Percentiles rank a stretch among this genome's conserved stretches.
Evolutionary conservation across 2,797 vertebrate genomes (phyloP).

Genomic region (Columba guinea): DNA sequence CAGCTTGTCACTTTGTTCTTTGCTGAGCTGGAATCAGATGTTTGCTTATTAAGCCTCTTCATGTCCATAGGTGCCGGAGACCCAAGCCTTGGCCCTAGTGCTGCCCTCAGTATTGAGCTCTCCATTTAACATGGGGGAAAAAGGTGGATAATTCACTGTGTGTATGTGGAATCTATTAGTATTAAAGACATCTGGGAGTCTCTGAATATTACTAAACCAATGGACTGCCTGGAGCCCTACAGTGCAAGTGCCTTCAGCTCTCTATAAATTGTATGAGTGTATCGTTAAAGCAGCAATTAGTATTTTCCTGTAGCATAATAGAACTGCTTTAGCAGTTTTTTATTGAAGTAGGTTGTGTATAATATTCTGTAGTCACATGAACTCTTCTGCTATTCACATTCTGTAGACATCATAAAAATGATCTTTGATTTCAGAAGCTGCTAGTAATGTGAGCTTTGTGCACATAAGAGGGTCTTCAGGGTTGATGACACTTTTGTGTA

Average conservation of each 20-base stretch:
- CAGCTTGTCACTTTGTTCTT: background rate
- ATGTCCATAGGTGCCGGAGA: background rate
- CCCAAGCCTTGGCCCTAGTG: background rate
- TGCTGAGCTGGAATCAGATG: background rate
- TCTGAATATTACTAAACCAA: background rate
- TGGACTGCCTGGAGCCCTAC: background rate
- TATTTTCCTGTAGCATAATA: background rate
- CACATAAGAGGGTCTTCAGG: background rate
- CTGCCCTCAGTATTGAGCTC: background rate
- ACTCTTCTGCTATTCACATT: background rate
- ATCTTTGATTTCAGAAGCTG: background rate
- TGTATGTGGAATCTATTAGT: background rate
- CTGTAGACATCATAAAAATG: background rate
- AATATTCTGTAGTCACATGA: background rate
- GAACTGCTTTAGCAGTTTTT: background rate
- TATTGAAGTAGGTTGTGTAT: accelerated
- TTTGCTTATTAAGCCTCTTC: background rate
- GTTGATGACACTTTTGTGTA: background rate
- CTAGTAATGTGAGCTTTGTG: background rate
- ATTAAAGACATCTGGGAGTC: background rate
- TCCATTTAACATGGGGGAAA: background rate
- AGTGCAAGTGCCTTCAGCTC: background rate
- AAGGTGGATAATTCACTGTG: background rate
- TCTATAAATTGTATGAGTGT: background rate
- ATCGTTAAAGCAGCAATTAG: background rate